Evolutionary conservation across 2,113 vertebrate species (phyloP), one percentile per base, ranked within the genome.

Genomic region (Terrapene triunguis): DNA sequence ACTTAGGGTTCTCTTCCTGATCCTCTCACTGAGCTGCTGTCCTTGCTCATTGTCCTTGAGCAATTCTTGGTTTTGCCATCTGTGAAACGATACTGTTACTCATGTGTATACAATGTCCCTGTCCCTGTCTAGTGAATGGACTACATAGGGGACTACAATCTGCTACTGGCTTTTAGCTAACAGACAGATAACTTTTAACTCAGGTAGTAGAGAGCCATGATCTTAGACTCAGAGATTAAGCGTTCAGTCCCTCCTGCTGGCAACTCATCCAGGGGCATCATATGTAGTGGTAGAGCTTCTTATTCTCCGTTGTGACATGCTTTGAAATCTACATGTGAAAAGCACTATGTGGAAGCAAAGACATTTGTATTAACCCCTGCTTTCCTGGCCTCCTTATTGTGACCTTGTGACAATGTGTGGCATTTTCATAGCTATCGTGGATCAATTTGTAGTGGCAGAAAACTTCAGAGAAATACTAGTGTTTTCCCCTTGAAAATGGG

Each of bases 401-500:
- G 57, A 76, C 10, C 91, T 82, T 78, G 11, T 92, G 65, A 91
- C 19, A 90, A 32, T 27, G 48, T 10, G 7, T 51, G 14, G 2
- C 59, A 82, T 88, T 96, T 96, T 93, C 44, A 87, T 88, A 96
- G 72, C 55, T 4, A 2, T 1, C 5, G 10, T 88, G 17, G 10
- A 10, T 22, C 92, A 5, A 57, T 86, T 80, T 32, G 78, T 8
- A 86, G 22, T 4, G 91, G 19, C 85, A 57, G 22, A 94, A 82
- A 32, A 84, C 65, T 84, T 85, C 62, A 82, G 55, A 91, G 59
- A 69, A 48, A 22, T 1, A 38, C 2, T 25, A 54, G 4, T 1
- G 13, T 83, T 96, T 94, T 88, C 14, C 12, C 10, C 32, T 95
- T 85, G n/a, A 92, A 96, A 93, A 94, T 74, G 11, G 27, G 80